Evolutionary conservation across 2,797 vertebrate species (phyloP).

Genomic region (Gephyroberyx darwinii): DNA sequence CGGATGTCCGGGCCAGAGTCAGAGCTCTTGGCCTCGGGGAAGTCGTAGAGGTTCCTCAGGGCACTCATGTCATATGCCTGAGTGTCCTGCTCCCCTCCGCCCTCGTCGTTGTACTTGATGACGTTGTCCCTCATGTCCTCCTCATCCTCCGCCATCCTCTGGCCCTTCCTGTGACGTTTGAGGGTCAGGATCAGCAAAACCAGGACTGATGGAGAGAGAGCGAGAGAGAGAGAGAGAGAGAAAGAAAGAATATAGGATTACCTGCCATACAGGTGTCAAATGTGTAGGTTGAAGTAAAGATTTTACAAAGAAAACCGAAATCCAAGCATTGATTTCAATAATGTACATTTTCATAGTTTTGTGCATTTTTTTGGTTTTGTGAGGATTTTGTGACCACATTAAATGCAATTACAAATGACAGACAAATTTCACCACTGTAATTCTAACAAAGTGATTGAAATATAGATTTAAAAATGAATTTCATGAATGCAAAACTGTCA

Average conservation of each 20-base stretch:
- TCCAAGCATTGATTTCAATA: no score
- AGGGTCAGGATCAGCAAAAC: conserved; percentile 95
- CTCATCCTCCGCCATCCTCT: conserved; percentile 92
- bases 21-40: conserved; percentile 89
- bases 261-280: not conserved
- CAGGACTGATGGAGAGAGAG: conserved; percentile 83
- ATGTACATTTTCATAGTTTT: no score
- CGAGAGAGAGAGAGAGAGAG: conserved; percentile 16
- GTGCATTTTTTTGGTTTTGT: no score
- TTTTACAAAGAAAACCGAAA: not conserved
- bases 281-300: not conserved
- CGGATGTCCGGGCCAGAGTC: conserved; percentile 87
- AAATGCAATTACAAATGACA: no score
- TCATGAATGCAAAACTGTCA: no score
- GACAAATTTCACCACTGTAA: no score
- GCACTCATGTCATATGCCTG: conserved; percentile 99
- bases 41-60: conserved; percentile 96
- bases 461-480: no score
- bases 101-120: conserved; percentile 99
- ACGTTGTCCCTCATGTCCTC: conserved; percentile 99
- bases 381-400: no score
- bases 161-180: conserved; percentile 95
- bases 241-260: not conserved
- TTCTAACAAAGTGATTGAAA: no score
- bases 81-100: conserved; percentile 98